Base-by-base conservation (phyloP, 2,113 vertebrate genomes). In the Cathartes aura region DNA sequence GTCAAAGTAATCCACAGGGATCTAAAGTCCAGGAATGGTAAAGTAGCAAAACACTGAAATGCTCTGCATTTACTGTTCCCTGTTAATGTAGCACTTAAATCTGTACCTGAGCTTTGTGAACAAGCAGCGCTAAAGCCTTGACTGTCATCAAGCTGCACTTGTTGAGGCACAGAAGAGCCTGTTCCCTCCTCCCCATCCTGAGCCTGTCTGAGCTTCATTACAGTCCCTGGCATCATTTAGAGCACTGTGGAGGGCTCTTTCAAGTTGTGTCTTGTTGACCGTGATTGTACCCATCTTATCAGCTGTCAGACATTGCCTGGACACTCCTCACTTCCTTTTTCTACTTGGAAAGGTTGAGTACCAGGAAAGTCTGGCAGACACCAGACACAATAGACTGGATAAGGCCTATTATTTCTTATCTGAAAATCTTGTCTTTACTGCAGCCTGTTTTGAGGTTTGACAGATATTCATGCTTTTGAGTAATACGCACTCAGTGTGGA, bases 1-100 rank as follows among this genome's bases (percentile, higher is more conserved):
- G 98, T 99, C 45, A 99, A 99, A 97, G 99, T 99, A 97, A 99
- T 99, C 97, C 99, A 99, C 98, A 98, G 99, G 97, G 99, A 99
- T 97, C 98, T 99, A 66, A 99, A 99, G 95, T 99, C 99, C 97
- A 98, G 99, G 97, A 99, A 99, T 82, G 99, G 99, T 99, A 99
- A 99, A 38, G 96, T 95, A 96, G 29, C 73, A 78, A 74, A 82
- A 34, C 86, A 78, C 62, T 91, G 90, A 82, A 79, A 55, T 0
- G 0, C 45, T 90, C 71, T 92, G 53, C 62, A 34, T 93, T 88
- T 90, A 87, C 67, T 97, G 62, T 73, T 47, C 66, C 66, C 20
- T 50, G 7, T 68, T 95, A 88, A 76, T 36, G 30, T 55, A 45
- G 48, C 3, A 1, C 66, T 84, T 79, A 60, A 63, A 70, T 67